A percentile compares a stretch with the other conserved stretches of the same genome.
Conservation (phyloP, 2,888 invertebrate species). For the Mythimna impura region DNA sequence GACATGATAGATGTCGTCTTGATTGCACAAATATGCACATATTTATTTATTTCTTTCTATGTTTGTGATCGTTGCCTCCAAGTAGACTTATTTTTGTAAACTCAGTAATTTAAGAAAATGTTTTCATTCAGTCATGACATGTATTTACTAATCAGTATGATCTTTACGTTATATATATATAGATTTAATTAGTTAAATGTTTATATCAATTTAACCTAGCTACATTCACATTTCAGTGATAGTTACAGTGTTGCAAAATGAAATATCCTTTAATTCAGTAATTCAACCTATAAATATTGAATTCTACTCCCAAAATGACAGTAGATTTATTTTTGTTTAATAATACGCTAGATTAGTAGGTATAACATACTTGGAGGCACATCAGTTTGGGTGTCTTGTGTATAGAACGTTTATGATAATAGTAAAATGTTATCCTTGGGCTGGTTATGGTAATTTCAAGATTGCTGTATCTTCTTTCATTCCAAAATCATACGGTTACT, state of each 20-base stretch:
- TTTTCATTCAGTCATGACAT: background rate
- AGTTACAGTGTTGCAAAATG: background rate
- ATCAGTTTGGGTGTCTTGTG: constrained; percentile 66
- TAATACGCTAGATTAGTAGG: constrained; percentile 15
- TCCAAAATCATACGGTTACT: background rate
- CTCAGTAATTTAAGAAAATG: constrained; percentile 14
- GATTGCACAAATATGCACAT: constrained; percentile 62
- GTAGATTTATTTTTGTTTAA: background rate
- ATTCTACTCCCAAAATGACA: background rate
- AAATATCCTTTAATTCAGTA: background rate
- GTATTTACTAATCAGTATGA: no score
- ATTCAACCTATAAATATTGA: no score
- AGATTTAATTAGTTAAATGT: background rate
- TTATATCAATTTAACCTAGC: background rate
- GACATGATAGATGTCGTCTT: constrained; percentile 60
- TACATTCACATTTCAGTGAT: background rate
- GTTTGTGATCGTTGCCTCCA: constrained; percentile 45
- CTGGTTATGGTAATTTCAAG: constrained; percentile 5
- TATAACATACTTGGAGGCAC: constrained; percentile 52
- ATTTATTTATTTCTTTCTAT: constrained; percentile 40
- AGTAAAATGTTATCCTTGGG: constrained; percentile 57
- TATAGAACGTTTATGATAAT: constrained; percentile 59
- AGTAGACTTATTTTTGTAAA: constrained; percentile 44
- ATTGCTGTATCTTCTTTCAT: background rate
- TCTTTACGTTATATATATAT: background rate